Conservation (phyloP, 2,797 vertebrate genomes). For the Myripristis jacobus region DNA sequence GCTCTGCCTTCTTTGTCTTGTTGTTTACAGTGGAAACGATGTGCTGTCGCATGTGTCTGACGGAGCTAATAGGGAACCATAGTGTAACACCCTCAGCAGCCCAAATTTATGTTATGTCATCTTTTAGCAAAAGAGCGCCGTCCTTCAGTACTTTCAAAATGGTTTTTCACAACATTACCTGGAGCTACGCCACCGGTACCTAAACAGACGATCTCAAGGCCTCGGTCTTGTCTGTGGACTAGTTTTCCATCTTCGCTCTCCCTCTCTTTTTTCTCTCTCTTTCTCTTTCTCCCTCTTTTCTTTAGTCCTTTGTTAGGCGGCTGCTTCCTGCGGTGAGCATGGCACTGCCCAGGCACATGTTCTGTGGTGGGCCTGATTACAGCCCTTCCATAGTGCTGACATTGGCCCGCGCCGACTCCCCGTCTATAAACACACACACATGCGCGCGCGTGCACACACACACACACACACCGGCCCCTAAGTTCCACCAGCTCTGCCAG, state of each 20-base stretch:
- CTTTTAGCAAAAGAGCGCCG: neutral
- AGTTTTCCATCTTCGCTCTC: constrained; percentile 39
- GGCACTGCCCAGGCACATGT: constrained; percentile 79
- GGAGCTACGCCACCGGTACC: neutral
- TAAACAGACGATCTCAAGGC: constrained; percentile 9
- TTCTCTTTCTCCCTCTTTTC: constrained; percentile 51
- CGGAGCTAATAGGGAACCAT: no score
- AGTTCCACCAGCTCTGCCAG: constrained; percentile 82
- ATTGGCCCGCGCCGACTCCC: constrained; percentile 80
- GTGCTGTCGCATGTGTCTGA: no score
- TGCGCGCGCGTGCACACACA: constrained; percentile 39
- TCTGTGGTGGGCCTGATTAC: constrained; percentile 85
- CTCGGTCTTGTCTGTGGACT: constrained; percentile 39
- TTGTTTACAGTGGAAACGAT: no score
- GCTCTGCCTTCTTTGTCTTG: no score
- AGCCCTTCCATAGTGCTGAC: constrained; percentile 84
- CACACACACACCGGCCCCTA: constrained; percentile 58
- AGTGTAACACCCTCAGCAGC: no score
- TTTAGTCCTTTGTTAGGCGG: constrained; percentile 73
- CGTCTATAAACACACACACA: constrained; percentile 79
- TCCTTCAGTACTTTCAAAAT: neutral
- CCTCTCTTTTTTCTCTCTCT: constrained; percentile 41
- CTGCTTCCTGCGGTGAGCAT: constrained; percentile 77
- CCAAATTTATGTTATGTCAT: no score
- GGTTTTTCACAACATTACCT: constrained; percentile 12